phyloP scores from a whole-genome alignment of 2,113 vertebrate genomes.

The Abramis brama region DNA sequence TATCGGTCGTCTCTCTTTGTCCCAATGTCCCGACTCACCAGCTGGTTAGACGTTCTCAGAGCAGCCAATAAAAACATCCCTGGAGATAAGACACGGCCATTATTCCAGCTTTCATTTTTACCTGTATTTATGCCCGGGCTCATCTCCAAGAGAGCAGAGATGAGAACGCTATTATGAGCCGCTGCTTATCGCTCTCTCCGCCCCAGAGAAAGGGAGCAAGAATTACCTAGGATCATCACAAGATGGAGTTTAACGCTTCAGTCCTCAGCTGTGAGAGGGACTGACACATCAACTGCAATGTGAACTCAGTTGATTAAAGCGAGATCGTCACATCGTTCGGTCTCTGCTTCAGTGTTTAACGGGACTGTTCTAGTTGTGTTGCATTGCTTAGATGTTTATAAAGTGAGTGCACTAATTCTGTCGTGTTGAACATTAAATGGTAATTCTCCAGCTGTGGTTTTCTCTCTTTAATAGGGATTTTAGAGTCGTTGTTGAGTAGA shows the following conservation, averaged over 20 bases:
- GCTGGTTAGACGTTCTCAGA: conserved; percentile 18
- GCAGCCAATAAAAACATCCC: conserved; percentile 36
- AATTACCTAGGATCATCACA: conserved; percentile 10
- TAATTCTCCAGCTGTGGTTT: not conserved
- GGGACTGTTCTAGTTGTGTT: not conserved
- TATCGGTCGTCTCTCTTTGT: conserved; percentile 32
- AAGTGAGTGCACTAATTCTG: conserved; percentile 27
- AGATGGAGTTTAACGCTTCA: not conserved
- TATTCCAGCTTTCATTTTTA: conserved; percentile 35
- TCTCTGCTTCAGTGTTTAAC: not conserved
- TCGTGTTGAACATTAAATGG: conserved; percentile 16
- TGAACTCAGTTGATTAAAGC: not conserved
- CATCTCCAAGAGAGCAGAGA: conserved; percentile 36
- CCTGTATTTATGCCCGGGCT: conserved; percentile 32
- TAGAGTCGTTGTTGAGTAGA: not conserved
- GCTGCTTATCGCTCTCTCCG: conserved; percentile 18
- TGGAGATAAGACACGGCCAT: conserved; percentile 32
- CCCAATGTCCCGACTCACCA: conserved; percentile 16
- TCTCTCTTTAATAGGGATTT: not conserved
- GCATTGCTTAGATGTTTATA: not conserved
- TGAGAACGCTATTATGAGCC: conserved; percentile 37
- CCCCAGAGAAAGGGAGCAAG: not conserved
- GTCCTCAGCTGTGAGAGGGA: not conserved
- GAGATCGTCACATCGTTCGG: not conserved
- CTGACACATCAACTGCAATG: not conserved